Evolutionary conservation across 2,113 vertebrate species (phyloP), one percentile per base, ranked within the genome.

Genomic region (Cacatua alba): DNA sequence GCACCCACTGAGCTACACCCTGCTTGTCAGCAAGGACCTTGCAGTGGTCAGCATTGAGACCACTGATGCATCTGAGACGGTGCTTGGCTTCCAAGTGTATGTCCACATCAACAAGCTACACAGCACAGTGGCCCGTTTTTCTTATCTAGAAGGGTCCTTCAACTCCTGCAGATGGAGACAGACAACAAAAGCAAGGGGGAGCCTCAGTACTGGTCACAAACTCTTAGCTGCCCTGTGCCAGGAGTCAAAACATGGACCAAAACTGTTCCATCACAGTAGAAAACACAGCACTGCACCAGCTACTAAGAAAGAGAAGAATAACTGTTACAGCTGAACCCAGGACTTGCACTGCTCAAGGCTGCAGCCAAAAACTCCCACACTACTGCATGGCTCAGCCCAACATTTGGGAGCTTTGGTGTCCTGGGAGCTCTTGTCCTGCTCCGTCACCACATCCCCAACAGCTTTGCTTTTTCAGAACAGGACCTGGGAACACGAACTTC

Each of bases 291-390:
- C 33, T 35, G 33, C 57, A 35, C 21, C n/a, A 24, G 33, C 20
- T 59, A 35, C 57, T 16, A 35, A 59, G 33, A 59, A 23, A 15
- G 20, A 57, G 55, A 59, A 35, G n/a, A 59, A n/a, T 23, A n/a
- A 23, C 57, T 24, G 57, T 59, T 59, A 59, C 57, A 59, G 57
- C 57, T 59, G 57, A 59, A 59, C 33, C 33, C 33, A 59, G 57
- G 57, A 59, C 33, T 35, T 65, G 17, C 9, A 1, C 0, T 39
- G 19, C 39, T 43, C 1, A 0, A 92, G 55, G 70, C 51, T 60
- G 23, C 24, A 52, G 46, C 20, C 77, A 77, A 43, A 8, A 10
- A 2, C 0, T 60, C 25, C 35, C 80, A 68, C 0, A 0, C 49
- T 43, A 35, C 16, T 17, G 35, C 52, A 13, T 1, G 17, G 72